Evolutionary conservation across 2,797 vertebrate species (phyloP).

Genomic region (Sebastes umbrosus): DNA sequence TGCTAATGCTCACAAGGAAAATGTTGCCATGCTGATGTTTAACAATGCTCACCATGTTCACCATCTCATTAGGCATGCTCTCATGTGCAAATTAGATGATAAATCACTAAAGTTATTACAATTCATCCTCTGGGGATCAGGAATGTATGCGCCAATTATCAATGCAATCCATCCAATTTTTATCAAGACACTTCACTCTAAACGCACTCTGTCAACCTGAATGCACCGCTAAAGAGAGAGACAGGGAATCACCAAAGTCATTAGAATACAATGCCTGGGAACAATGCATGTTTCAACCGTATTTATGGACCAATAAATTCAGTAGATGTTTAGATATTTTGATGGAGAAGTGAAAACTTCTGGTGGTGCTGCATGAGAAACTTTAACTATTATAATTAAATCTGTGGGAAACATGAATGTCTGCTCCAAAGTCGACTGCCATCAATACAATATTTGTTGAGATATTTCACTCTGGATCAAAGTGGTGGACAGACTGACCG

Average conservation of each 20-base stretch:
- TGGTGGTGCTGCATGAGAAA: background rate
- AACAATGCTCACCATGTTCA: background rate
- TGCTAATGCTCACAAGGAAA: background rate
- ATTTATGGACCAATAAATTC: background rate
- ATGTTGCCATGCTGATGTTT: background rate
- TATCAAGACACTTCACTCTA: background rate
- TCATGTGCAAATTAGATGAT: background rate
- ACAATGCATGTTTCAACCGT: background rate
- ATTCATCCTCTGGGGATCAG: background rate
- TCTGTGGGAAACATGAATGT: background rate
- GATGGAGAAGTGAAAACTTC: background rate
- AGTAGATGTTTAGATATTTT: background rate
- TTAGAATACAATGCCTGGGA: background rate
- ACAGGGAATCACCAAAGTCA: background rate
- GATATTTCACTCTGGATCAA: background rate
- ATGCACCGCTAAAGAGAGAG: background rate
- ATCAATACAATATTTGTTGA: background rate
- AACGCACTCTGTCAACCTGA: background rate
- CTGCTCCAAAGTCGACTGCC: background rate
- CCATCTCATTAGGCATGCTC: background rate
- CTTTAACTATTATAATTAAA: background rate
- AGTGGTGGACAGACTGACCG: background rate
- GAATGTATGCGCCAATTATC: background rate
- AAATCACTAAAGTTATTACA: background rate
- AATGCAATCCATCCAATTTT: background rate